Evolutionary conservation across 2,797 vertebrate genomes (phyloP), one percentile per base, ranked within the genome.

Genomic region (Mus spretus): DNA sequence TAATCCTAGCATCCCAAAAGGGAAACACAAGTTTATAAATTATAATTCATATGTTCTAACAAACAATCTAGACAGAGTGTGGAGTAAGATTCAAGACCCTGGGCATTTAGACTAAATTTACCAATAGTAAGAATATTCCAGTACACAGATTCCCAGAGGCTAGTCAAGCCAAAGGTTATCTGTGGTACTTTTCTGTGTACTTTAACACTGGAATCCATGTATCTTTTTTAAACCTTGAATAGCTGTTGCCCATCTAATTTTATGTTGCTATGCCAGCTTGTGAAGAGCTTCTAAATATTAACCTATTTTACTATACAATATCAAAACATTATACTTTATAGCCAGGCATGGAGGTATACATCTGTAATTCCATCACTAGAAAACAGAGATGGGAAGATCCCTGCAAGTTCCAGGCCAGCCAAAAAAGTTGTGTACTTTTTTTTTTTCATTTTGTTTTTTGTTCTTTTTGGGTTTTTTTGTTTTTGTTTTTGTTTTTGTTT

Each of bases 51-150:
- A 59, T 70, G 17, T 88, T 89, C 83, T 55, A 15, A 59, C 24
- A 55, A 26, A 70, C 22, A 53, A 37, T 79, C 63, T 12, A 74
- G 40, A 50, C 37, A 75, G 47, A 81, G 50, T 53, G 9, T 34
- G 17, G 20, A n/a, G 15, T 37, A 85, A 67, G 65, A 91, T 92
- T 81, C 37, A 57, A 22, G 79, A 80, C 34, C 55, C 10, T 89
- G 57, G 13, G 50, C 55, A 80, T 81, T 55, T 50, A 74, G 67
- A 70, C 26, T 85, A 61, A 90, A 40, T 53, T 37, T 61, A 55
- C 59, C 85, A 72, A 55, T 40, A 95, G 26, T 59, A 89, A 93
- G 65, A 70, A 89, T 26, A 85, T 75, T 89, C 28, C 74, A 75
- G 55, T 65, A 96, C 31, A 70, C 63, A 85, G 15, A 55, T 86